Evolutionary conservation across 1,140 invertebrate species (phyloP), one percentile per base, ranked within the genome.

Genomic region (Orius laevigatus): DNA sequence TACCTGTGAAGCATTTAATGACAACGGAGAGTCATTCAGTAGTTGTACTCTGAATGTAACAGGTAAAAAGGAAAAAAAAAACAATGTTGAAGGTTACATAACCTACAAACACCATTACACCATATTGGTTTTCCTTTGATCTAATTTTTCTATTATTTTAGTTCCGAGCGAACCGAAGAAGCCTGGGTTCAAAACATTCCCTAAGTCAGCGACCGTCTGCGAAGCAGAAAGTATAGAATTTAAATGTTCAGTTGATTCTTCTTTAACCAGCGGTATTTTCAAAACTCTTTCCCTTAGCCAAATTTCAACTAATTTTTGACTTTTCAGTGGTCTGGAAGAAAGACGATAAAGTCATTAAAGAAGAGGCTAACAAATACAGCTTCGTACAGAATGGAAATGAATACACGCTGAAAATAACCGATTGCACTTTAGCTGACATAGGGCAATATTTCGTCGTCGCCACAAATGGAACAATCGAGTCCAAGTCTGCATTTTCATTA

Each of bases 1-100:
- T 67, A 93, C 89, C 3, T 95, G 91, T 65, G 90, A 96, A 67
- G 89, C 89, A 38, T 94, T 94, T 69, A 94, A 94, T 67, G 86
- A 93, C 64, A 79, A 76, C 46, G 91, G 90, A 50, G 89, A 95
- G 68, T 85, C 86, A 46, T 92, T 89, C 70, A 89, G 85, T 62
- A 84, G 83, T 57, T 90, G 88, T 66, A 79, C 84, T 53, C 71
- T 93, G 48, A 77, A 81, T 58, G 87, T 93, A 44, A 60, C 73
- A 52, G 75, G 77, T 77, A 68, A 62, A 62, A 58, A 18, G 5
- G 19, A 6, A 43, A 43, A 43, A 43, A 9, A 8, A 15, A 5
- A 43, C 18, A 6, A 18, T 40, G 6, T 40, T 10, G 39, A 40
- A 15, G 14, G 6, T 8, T 15, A 14, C 15, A n/a, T 15, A 8